phyloP scores from a whole-genome alignment of 30 jellyfish, hydroid and myxozoan species.

The Calvadosia cruxmelitensis region DNA sequence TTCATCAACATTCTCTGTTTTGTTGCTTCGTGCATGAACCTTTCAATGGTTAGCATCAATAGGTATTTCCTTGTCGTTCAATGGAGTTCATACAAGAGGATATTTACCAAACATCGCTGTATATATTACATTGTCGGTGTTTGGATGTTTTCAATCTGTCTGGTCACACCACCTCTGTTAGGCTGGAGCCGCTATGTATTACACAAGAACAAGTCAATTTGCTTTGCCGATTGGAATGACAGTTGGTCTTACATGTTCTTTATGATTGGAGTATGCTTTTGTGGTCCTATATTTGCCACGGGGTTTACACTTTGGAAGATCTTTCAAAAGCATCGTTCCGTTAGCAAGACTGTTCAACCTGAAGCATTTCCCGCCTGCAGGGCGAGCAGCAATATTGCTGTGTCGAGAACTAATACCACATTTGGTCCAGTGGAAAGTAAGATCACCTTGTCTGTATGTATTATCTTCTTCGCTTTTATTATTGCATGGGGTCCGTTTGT shows the following conservation, averaged over 20 bases:
- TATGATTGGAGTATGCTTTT: slow-evolving; percentile 44
- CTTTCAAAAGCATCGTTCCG: neutral
- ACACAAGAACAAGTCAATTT: slow-evolving; percentile 24
- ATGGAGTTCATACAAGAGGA: slow-evolving; percentile 9
- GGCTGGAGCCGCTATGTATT: slow-evolving; percentile 49
- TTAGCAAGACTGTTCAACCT: neutral
- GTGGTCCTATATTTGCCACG: slow-evolving; percentile 62
- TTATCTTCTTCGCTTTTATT: slow-evolving; percentile 18
- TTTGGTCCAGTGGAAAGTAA: slow-evolving; percentile 11
- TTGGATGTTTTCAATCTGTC: slow-evolving; percentile 25
- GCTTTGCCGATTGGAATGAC: slow-evolving; percentile 49
- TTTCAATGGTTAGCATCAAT: slow-evolving; percentile 48
- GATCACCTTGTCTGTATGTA: slow-evolving; percentile 30
- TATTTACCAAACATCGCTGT: slow-evolving; percentile 21
- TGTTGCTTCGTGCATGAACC: slow-evolving; percentile 51
- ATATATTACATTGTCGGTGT: slow-evolving; percentile 9
- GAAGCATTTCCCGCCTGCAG: neutral
- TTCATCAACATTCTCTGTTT: slow-evolving; percentile 36
- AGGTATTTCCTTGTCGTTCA: slow-evolving; percentile 36
- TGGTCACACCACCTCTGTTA: slow-evolving; percentile 36
- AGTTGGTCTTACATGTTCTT: slow-evolving; percentile 37
- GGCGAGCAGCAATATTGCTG: neutral
- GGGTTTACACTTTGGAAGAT: slow-evolving; percentile 8
- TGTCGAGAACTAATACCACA: neutral
- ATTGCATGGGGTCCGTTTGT: slow-evolving; percentile 82